A percentile compares a stretch with the other conserved stretches of the same genome.
Conservation (phyloP, 2,113 vertebrate genomes). For the Columba janthina region DNA sequence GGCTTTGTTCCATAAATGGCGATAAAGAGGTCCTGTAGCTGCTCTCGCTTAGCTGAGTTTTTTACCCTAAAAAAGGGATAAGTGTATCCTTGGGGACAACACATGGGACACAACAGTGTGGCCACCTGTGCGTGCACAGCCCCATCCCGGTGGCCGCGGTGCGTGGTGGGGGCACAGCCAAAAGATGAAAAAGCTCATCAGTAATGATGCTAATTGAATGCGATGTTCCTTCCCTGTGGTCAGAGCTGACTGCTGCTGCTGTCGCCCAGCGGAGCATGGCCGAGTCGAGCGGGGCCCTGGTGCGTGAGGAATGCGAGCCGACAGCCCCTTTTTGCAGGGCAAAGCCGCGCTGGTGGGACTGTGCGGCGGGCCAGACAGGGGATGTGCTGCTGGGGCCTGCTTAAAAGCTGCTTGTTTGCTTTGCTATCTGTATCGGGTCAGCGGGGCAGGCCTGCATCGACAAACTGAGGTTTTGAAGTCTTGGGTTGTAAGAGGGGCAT, state of each 20-base stretch:
- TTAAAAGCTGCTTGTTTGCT: background rate
- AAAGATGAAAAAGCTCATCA: background rate
- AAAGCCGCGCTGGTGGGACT: accelerated
- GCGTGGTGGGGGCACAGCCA: accelerated
- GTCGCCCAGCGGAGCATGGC: background rate
- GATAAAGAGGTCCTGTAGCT: background rate
- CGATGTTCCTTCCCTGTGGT: background rate
- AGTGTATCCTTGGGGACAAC: background rate
- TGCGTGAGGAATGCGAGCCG: constrained; percentile 4
- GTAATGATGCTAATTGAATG: background rate
- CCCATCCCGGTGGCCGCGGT: accelerated
- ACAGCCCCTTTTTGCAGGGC: background rate
- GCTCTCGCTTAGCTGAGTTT: background rate
- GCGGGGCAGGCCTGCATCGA: accelerated
- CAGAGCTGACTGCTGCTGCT: background rate
- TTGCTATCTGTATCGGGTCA: accelerated
- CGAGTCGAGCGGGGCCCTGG: background rate
- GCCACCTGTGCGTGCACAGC: background rate
- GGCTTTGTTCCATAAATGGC: background rate
- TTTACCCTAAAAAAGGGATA: background rate
- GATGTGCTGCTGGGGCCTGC: background rate
- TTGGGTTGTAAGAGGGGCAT: accelerated
- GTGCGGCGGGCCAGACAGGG: background rate
- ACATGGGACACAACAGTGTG: accelerated
- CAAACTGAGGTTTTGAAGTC: background rate